These are phyloP conservation scores for Anser brachyrhynchus DNA, from an alignment of 2,113 vertebrate species.

Conservation along the genomic window DNA sequence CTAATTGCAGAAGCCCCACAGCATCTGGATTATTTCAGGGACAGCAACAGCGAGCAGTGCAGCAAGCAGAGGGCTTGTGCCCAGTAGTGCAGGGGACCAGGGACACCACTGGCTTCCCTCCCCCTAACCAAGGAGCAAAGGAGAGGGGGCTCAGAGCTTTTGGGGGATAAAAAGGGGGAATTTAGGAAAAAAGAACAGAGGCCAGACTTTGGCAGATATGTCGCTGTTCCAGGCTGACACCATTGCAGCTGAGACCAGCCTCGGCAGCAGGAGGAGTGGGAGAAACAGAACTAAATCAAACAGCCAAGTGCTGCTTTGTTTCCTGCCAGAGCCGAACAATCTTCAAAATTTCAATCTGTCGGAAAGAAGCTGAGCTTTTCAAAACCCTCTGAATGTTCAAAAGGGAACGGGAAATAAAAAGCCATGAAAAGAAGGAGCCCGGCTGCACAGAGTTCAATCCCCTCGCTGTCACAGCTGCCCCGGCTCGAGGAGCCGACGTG, in stretches of 20 bases:
- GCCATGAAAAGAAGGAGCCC: not conserved
- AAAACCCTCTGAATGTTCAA: not conserved
- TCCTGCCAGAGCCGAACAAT: conserved; percentile 16
- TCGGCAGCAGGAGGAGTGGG: conserved; percentile 14
- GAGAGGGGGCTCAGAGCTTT: not conserved
- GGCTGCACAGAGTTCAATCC: not conserved
- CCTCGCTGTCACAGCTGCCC: not conserved
- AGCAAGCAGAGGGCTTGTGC: not conserved
- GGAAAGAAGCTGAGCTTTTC: conserved; percentile 37
- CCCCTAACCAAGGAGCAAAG: not conserved
- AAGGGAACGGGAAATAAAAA: not conserved
- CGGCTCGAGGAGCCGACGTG: not conserved
- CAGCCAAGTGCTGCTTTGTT: not conserved
- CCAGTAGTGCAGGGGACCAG: too few relatives aligned
- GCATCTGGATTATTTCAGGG: conserved; percentile 8
- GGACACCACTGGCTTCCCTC: not conserved
- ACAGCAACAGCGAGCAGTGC: not conserved
- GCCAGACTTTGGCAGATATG: not conserved
- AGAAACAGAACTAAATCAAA: conserved; percentile 24
- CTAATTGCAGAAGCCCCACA: not conserved
- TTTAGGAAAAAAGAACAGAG: not conserved
- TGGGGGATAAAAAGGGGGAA: not conserved
- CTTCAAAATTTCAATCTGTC: conserved; percentile 5
- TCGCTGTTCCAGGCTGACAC: conserved; percentile 1
- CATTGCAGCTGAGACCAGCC: not conserved